A percentile compares a stretch with the other conserved stretches of the same genome.
Conservation (phyloP, 2,113 vertebrate species). For the Cyprinodon variegatus region DNA sequence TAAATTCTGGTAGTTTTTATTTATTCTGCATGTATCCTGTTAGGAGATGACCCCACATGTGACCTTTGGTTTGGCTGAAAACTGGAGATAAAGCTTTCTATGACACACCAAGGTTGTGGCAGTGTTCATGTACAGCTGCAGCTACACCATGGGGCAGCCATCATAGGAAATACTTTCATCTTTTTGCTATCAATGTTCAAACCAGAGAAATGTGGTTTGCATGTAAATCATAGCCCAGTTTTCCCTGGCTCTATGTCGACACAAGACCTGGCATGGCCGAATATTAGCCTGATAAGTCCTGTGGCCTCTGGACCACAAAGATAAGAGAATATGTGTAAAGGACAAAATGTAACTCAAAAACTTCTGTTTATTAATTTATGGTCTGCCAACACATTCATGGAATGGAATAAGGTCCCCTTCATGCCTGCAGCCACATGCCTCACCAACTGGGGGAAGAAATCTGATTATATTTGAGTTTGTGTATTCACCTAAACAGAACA, state of each 20-base stretch:
- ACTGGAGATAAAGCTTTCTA: conserved; percentile 26
- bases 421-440: neutral
- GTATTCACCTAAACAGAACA: neutral
- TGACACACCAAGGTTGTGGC: neutral
- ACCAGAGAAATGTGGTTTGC: conserved; percentile 24
- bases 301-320: conserved; percentile 60
- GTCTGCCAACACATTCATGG: conserved; percentile 13
- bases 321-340: conserved; percentile 59
- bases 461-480: neutral
- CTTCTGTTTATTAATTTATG: conserved; percentile 15
- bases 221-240: conserved; percentile 25
- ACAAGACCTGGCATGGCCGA: conserved; percentile 52
- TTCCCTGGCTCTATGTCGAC: conserved; percentile 17
- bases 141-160: conserved; percentile 11
- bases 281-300: conserved; percentile 55
- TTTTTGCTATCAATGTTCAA: neutral
- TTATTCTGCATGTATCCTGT: too few relatives aligned
- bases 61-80: conserved; percentile 22
- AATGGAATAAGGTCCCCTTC: neutral
- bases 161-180: conserved; percentile 27
- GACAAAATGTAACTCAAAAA: conserved; percentile 35
- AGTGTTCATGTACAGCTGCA: neutral
- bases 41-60: too few relatives aligned
- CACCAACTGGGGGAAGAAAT: neutral
- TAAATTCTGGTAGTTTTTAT: too few relatives aligned